Evolutionary conservation across 2,113 vertebrate species (phyloP).

Genomic region (Guaruba guarouba): DNA sequence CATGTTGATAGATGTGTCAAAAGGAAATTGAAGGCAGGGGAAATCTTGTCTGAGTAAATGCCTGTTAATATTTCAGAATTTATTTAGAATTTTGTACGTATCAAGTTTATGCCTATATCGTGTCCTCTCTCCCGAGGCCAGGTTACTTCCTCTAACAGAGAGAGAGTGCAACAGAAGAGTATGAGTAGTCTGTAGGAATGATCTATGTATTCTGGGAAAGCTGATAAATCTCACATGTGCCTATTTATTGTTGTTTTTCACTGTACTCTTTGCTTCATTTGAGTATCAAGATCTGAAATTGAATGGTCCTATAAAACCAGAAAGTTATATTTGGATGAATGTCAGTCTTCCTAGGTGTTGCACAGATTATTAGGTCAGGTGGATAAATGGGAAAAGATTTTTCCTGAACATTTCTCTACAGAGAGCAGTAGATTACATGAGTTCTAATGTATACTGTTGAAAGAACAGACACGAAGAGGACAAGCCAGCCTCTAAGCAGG

Average conservation of each 20-base stretch:
- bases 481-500: not conserved
- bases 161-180: not conserved
- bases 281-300: not conserved
- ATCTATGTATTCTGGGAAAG: not conserved
- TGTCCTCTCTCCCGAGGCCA: not conserved
- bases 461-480: not conserved
- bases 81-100: not conserved
- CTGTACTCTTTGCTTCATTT: not conserved
- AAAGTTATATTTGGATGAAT: not conserved
- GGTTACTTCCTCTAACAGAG: not conserved
- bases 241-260: not conserved
- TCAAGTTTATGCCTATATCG: not conserved
- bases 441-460: not conserved
- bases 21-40: not conserved
- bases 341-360: not conserved
- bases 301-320: not conserved
- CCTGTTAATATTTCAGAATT: not conserved
- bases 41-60: not conserved
- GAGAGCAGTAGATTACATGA: not conserved
- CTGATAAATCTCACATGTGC: not conserved
- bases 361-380: not conserved
- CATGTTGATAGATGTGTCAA: not conserved
- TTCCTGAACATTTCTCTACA: not conserved
- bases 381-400: not conserved
- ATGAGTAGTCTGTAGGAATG: not conserved